Evolutionary conservation across 2,888 invertebrate species (phyloP).

Genomic region (Meiosimyza decipiens): DNA sequence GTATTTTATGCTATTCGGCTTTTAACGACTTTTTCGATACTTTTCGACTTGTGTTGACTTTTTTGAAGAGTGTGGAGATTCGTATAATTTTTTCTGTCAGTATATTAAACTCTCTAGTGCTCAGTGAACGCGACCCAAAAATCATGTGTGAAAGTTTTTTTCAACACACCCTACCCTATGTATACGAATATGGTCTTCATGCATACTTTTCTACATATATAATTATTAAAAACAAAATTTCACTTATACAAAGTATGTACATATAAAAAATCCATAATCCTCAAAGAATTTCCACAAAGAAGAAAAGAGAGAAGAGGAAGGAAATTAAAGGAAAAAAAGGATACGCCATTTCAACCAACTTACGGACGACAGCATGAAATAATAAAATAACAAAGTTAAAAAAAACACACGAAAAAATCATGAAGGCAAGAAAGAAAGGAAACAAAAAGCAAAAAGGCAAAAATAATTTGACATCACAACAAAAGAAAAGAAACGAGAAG

Average conservation of each 20-base stretch:
- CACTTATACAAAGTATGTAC: constrained; percentile 21
- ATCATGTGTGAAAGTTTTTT: too few relatives aligned
- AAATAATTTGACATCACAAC: constrained; percentile 34
- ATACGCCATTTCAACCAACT: constrained; percentile 45
- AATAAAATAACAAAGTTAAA: constrained; percentile 40
- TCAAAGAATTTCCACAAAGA: constrained; percentile 32
- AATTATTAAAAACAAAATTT: constrained; percentile 29
- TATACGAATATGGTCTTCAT: constrained; percentile 3
- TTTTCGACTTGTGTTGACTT: too few relatives aligned
- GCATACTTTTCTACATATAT: constrained; percentile 20
- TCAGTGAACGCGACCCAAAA: too few relatives aligned
- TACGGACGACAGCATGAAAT: constrained; percentile 26
- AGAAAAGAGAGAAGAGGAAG: constrained; percentile 42
- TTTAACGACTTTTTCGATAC: too few relatives aligned
- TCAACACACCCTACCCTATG: too few relatives aligned
- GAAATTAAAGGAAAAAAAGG: constrained; percentile 46
- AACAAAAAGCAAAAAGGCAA: constrained; percentile 43
- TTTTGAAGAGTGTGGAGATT: too few relatives aligned
- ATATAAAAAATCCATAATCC: constrained; percentile 56
- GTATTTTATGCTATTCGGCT: too few relatives aligned
- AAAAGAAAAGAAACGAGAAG: constrained; percentile 25
- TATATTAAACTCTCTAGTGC: too few relatives aligned
- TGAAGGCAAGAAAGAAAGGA: not conserved
- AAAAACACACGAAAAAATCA: constrained; percentile 11
- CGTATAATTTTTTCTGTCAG: too few relatives aligned